These are phyloP conservation scores for Dastarcus helophoroides DNA, from an alignment of 2,888 invertebrate genomes.

Conservation along the genomic window DNA sequence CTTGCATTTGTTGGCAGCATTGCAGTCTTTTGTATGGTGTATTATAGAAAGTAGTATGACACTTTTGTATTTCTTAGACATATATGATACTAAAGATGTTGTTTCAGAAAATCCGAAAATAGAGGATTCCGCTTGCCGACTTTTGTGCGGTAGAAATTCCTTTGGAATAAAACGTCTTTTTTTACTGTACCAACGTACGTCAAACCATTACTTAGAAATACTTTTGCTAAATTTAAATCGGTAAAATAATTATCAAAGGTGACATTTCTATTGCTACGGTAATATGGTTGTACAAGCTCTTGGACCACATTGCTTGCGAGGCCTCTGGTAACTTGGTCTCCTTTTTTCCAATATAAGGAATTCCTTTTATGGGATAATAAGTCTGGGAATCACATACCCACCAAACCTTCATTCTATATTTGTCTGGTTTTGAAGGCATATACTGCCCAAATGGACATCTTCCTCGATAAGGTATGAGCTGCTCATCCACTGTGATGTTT, in stretches of 20 bases:
- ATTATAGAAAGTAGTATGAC: conserved; percentile 7
- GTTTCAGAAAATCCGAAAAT: conserved; percentile 5
- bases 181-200: conserved; percentile 7
- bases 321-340: conserved; percentile 1
- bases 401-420: conserved; percentile 11
- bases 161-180: conserved; percentile 5
- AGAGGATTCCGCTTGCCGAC: conserved; percentile 1
- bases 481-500: conserved; percentile 9
- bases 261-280: not conserved
- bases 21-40: conserved; percentile 2
- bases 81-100: conserved; percentile 6
- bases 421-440: conserved; percentile 11
- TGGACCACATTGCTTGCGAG: conserved; percentile 1
- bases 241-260: conserved; percentile 8
- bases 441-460: conserved; percentile 9
- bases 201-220: conserved; percentile 4
- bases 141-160: conserved; percentile 8
- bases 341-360: conserved; percentile 4
- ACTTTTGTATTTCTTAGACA: conserved; percentile 5
- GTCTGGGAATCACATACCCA: conserved; percentile 3
- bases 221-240: conserved; percentile 5
- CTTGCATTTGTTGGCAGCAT: conserved; percentile 3
- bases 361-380: conserved; percentile 2
- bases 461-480: conserved; percentile 9
- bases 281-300: conserved; percentile 2